Conservation (phyloP, 2,888 invertebrate species). For the Busseola fusca region DNA sequence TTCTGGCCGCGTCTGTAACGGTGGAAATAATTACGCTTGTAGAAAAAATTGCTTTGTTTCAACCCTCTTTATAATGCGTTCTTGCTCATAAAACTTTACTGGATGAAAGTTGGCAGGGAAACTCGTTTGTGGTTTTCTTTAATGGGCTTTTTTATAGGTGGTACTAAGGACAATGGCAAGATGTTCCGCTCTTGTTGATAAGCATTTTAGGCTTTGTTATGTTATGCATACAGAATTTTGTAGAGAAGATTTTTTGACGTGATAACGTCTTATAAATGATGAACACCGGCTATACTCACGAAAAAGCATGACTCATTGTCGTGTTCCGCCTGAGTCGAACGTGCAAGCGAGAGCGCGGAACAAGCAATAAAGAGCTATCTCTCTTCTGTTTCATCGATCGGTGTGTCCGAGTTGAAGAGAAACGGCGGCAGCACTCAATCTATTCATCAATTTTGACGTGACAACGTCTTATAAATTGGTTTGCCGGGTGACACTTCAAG, state of each 20-base stretch:
- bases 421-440: no score
- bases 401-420: no score
- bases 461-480: no score
- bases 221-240: neutral
- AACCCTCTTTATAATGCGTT: slow-evolving; percentile 19
- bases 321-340: no score
- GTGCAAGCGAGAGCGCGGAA: no score
- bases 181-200: neutral
- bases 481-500: no score
- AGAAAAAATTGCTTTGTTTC: slow-evolving; percentile 9
- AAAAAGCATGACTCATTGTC: no score
- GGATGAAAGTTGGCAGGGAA: slow-evolving; percentile 15
- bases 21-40: slow-evolving; percentile 32
- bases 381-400: no score
- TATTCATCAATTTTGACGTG: no score
- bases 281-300: no score
- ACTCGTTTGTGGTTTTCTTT: slow-evolving; percentile 4
- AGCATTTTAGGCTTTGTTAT: neutral
- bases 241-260: neutral
- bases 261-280: no score
- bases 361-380: no score
- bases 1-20: slow-evolving; percentile 30
- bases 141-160: slow-evolving; percentile 6
- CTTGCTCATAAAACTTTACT: slow-evolving; percentile 40
- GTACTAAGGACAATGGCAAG: neutral